Evolutionary conservation across 2,113 vertebrate species (phyloP), one percentile per base, ranked within the genome.

Genomic region (Daphoenositta chrysoptera): DNA sequence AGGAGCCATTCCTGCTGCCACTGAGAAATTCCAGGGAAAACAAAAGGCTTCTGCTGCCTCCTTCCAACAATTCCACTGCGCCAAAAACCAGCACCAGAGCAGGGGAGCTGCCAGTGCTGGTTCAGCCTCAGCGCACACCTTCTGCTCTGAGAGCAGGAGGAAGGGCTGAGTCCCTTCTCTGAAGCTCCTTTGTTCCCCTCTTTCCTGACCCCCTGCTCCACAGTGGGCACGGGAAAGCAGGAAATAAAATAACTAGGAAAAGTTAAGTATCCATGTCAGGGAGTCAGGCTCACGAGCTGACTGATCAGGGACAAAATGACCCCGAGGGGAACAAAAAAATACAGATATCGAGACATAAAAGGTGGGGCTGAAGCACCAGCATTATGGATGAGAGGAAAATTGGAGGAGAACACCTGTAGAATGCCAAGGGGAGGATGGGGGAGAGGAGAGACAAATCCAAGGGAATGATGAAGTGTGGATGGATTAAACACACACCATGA

Each of bases 181-280:
- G 65, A 45, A 87, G 58, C 68, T 89, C 53, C 82, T 94, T 86
- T 71, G 56, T 58, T 79, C 86, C 72, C 91, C 85, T 27, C 70
- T 26, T 16, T 7, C 4, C 71, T 76, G 61, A 93, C 77, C 84
- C 45, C 39, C 72, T 37, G 83, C 40, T 10, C 87, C 1, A 24
- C 35, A 10, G 13, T 0, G 17, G 63, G 33, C 83, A 77, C 0
- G 0, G 31, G 7, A 3, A 42, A 78, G 54, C 45, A 58, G 75
- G 83, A 83, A 35, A 87, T 26, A 23, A 80, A 88, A 80, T 28
- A 78, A 69, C 58, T 17, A 77, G 60, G 50, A 37, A 8, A 69
- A 89, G 80, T 11, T 26, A 54, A 77, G 31, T 22, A 31, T 17
- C 50, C 42, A 3, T 87, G 92, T 72, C 90, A 89, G 35, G 76